phyloP scores from a whole-genome alignment of 2,888 invertebrate genomes.

The Volucella bombylans region DNA sequence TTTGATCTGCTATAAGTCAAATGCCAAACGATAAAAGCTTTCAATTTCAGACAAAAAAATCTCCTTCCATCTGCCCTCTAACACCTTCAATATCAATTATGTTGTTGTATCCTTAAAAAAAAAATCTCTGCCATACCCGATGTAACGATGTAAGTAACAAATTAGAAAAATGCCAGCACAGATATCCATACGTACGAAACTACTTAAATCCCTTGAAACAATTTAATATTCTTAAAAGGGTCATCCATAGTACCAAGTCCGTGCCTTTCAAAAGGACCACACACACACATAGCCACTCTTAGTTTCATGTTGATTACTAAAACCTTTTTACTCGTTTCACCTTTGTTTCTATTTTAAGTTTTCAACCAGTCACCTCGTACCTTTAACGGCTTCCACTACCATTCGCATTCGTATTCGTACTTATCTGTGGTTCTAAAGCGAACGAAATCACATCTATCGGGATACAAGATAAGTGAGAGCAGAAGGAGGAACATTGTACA shows the following conservation, averaged over 20 bases:
- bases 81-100: conserved; percentile 19
- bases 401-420: conserved; percentile 14
- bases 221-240: conserved; percentile 73
- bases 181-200: conserved; percentile 47
- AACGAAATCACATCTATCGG: conserved; percentile 58
- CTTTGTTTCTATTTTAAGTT: conserved; percentile 67
- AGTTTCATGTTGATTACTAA: conserved; percentile 56
- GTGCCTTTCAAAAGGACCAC: conserved; percentile 10
- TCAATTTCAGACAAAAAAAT: too few relatives aligned
- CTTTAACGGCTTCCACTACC: neutral
- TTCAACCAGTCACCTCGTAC: conserved; percentile 13
- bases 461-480: neutral
- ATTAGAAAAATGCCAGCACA: conserved; percentile 60
- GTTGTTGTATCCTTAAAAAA: neutral
- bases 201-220: conserved; percentile 65
- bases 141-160: conserved; percentile 37
- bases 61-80: too few relatives aligned
- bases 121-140: conserved; percentile 38
- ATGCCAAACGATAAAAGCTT: too few relatives aligned
- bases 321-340: conserved; percentile 68
- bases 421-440: conserved; percentile 14
- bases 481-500: conserved; percentile 33
- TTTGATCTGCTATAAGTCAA: too few relatives aligned
- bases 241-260: conserved; percentile 43
- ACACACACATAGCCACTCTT: neutral